Percentiles rank a stretch among this genome's conserved stretches.
These are phyloP conservation scores for Conops quadrifasciatus DNA, from an alignment of 2,888 invertebrate genomes.

Conservation along the genomic window DNA sequence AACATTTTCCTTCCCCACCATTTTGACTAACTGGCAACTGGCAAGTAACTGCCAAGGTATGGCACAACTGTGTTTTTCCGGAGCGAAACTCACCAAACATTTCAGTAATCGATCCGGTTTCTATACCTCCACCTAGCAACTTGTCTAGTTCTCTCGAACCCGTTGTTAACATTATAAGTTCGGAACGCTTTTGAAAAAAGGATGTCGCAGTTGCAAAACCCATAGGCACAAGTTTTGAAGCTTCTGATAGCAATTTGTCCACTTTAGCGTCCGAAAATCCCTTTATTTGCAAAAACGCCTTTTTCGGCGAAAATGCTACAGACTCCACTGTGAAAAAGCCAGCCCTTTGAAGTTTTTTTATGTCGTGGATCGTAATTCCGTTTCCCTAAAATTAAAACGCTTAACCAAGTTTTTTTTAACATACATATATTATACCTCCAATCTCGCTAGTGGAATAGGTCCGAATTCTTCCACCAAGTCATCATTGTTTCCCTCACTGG, in stretches of 20 bases:
- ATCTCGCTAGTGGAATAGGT: conserved; percentile 74
- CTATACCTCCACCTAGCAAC: conserved; percentile 92
- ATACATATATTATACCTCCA: conserved; percentile 71
- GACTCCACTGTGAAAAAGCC: conserved; percentile 96
- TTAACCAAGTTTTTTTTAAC: not conserved
- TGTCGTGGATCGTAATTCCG: conserved; percentile 89
- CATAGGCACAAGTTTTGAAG: conserved; percentile 93
- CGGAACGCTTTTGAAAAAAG: conserved; percentile 92
- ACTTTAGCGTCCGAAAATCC: conserved; percentile 98
- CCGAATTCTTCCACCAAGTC: conserved; percentile 72
- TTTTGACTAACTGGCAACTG: conserved; percentile 96
- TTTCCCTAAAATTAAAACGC: conserved; percentile 72
- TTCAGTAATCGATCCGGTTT: conserved; percentile 98
- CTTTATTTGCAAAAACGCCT: conserved; percentile 85
- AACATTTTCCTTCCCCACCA: conserved; percentile 98
- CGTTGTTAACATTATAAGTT: conserved; percentile 93
- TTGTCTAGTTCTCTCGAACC: conserved; percentile 95
- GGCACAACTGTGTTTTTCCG: conserved; percentile 97
- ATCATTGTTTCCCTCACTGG: conserved; percentile 64
- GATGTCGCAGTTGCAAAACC: conserved; percentile 98
- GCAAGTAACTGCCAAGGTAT: conserved; percentile 96
- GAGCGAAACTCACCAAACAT: conserved; percentile 98
- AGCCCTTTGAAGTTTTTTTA: conserved; percentile 91
- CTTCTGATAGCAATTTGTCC: conserved; percentile 90
- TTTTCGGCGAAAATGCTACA: conserved; percentile 94